Conservation (phyloP, 2,113 vertebrate genomes). For the Tamias sibiricus region DNA sequence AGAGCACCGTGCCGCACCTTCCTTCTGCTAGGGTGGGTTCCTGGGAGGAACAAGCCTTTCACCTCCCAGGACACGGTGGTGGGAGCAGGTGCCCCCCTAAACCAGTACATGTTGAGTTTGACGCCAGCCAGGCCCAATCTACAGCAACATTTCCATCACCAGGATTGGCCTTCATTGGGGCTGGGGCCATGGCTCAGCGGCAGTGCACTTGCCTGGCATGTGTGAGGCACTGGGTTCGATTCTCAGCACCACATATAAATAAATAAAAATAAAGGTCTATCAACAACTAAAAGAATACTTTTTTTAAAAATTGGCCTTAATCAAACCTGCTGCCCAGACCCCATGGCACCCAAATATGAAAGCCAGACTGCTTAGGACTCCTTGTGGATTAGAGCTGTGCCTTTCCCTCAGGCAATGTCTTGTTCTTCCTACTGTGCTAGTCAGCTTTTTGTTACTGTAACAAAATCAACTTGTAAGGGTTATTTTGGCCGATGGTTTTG, state of each 20-base stretch:
- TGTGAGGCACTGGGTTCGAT: no score
- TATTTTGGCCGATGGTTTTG: background rate
- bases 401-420: background rate
- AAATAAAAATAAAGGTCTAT: no score
- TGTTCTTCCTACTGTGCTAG: background rate
- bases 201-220: no score
- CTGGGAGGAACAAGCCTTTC: background rate
- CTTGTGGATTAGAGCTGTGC: background rate
- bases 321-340: background rate
- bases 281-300: no score
- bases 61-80: background rate
- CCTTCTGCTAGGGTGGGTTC: background rate
- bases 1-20: no score
- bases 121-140: background rate
- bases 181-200: no score
- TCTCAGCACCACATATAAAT: no score
- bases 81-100: background rate
- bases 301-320: background rate
- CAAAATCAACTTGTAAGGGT: background rate
- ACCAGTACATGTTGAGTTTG: background rate
- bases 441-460: no score
- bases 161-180: background rate
- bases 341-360: background rate
- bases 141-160: background rate
- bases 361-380: background rate